Conservation (phyloP, 2,797 vertebrate genomes). For the Peromyscus aztecus region DNA sequence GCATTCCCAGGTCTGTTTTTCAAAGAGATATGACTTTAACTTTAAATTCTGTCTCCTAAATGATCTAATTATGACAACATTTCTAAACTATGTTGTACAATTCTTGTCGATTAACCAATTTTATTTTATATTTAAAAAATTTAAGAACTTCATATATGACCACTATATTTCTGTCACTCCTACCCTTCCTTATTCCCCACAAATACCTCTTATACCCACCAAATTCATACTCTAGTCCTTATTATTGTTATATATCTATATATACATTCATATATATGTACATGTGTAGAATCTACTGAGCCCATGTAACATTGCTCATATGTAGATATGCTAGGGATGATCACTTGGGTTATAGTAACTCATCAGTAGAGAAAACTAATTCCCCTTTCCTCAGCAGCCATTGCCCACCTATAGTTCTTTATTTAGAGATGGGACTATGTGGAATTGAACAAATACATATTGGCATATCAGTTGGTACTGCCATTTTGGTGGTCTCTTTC, state of each 20-base stretch:
- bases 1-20: background rate
- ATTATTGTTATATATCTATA: background rate
- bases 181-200: background rate
- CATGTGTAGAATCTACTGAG: background rate
- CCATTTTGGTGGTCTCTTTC: background rate
- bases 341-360: background rate
- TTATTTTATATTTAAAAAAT: background rate
- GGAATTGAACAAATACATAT: background rate
- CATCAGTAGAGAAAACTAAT: background rate
- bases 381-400: background rate
- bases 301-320: background rate
- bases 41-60: background rate
- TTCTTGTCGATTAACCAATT: slow-evolving; percentile 15
- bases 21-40: background rate
- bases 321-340: background rate
- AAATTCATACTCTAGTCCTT: background rate
- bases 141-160: background rate
- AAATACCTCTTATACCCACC: background rate
- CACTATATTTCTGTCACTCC: background rate
- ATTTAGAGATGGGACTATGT: background rate
- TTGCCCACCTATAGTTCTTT: background rate
- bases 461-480: background rate
- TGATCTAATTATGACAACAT: background rate
- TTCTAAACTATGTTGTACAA: background rate
- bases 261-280: too few species aligned